These are phyloP conservation scores for Scaptomyza tumidula DNA, from an alignment of 2,888 invertebrate species.

Conservation along the genomic window DNA sequence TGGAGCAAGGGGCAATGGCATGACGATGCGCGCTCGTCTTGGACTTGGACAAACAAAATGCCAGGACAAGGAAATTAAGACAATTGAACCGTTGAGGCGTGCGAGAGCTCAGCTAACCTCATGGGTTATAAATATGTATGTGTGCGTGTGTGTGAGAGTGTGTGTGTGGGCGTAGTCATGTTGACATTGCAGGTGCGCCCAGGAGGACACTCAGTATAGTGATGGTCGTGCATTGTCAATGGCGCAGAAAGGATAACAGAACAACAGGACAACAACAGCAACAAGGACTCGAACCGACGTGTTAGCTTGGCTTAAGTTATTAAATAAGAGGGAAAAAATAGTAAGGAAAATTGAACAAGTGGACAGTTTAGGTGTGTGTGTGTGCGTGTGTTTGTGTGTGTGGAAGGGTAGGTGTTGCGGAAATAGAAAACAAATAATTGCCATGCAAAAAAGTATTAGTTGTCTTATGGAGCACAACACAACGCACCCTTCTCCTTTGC, in stretches of 20 bases:
- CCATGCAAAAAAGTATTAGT: constrained; percentile 78
- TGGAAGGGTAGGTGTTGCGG: constrained; percentile 22
- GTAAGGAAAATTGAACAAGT: constrained; percentile 35
- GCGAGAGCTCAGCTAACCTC: constrained; percentile 62
- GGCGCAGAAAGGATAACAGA: constrained; percentile 79
- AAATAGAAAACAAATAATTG: constrained; percentile 78
- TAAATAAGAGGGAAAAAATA: constrained; percentile 53
- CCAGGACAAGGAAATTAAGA: constrained; percentile 81
- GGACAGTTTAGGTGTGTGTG: not conserved
- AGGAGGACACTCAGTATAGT: constrained; percentile 32
- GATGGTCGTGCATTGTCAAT: constrained; percentile 67
- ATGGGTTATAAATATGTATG: constrained; percentile 30
- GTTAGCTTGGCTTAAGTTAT: constrained; percentile 79
- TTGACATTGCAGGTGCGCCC: constrained; percentile 80
- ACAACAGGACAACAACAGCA: constrained; percentile 34
- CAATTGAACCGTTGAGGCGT: constrained; percentile 81
- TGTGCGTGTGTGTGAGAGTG: constrained; percentile 4
- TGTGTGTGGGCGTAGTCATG: constrained; percentile 60
- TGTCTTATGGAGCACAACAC: constrained; percentile 42
- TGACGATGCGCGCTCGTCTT: constrained; percentile 55
- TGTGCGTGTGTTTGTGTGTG: not conserved
- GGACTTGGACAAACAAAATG: constrained; percentile 76
- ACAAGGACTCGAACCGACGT: constrained; percentile 51
- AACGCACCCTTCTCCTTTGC: not conserved
- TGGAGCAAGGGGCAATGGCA: constrained; percentile 1